These are phyloP conservation scores for Carettochelys insculpta DNA, from an alignment of 2,113 vertebrate species.

Conservation along the genomic window DNA sequence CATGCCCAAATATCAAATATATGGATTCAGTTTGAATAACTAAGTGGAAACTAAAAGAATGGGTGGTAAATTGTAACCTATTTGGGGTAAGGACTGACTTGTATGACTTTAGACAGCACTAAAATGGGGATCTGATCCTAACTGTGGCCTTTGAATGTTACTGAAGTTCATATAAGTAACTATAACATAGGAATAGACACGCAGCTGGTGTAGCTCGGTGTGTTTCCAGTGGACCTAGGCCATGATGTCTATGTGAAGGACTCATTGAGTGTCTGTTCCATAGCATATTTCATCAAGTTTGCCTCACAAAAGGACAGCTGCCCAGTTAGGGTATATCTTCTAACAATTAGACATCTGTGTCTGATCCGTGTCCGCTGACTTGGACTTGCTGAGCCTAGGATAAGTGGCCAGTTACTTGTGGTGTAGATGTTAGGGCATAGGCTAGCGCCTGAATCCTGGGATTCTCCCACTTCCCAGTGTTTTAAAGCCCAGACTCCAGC, in stretches of 20 bases:
- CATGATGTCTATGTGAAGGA: not conserved
- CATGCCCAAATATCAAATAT: not conserved
- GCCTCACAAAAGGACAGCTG: too few species aligned
- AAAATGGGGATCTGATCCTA: not conserved
- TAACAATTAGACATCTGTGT: too few species aligned
- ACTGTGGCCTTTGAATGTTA: fast-evolving
- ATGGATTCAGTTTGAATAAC: not conserved
- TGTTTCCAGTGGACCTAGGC: not conserved
- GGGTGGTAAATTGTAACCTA: not conserved
- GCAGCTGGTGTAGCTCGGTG: not conserved
- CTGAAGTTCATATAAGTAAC: not conserved
- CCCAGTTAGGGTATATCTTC: too few species aligned
- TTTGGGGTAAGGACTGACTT: not conserved
- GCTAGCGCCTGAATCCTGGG: not conserved
- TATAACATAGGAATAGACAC: not conserved
- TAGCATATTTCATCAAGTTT: not conserved
- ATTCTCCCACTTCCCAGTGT: not conserved
- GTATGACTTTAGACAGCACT: not conserved
- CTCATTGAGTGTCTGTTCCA: not conserved
- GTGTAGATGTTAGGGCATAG: not conserved
- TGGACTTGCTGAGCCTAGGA: too few species aligned
- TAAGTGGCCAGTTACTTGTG: not conserved
- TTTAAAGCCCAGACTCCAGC: not conserved
- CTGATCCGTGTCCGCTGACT: too few species aligned
- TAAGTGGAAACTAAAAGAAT: not conserved